These are phyloP conservation scores for Dasysyrphus albostriatus DNA, from an alignment of 2,888 invertebrate genomes.

Conservation along the genomic window DNA sequence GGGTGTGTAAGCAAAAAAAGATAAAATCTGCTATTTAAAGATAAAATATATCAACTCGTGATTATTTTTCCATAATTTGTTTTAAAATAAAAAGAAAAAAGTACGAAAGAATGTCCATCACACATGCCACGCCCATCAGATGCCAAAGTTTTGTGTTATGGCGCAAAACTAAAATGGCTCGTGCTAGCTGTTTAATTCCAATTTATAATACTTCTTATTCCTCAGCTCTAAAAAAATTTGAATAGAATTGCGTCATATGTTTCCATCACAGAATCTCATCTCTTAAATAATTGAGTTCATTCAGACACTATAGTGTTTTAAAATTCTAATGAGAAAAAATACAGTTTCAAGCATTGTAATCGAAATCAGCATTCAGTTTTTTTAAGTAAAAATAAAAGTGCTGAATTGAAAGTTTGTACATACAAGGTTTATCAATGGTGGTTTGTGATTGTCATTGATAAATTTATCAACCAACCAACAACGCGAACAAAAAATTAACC, in stretches of 20 bases:
- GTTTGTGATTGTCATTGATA: neutral
- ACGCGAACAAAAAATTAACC: neutral
- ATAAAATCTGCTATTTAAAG: neutral
- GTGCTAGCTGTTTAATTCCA: neutral
- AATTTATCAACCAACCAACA: too few relatives aligned
- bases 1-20: neutral
- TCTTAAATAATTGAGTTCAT: conserved; percentile 66
- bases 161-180: conserved; percentile 48
- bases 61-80: neutral
- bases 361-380: neutral
- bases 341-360: neutral
- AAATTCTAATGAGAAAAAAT: neutral
- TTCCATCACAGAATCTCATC: conserved; percentile 36
- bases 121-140: conserved; percentile 33
- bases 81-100: neutral
- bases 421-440: neutral
- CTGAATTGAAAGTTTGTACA: neutral
- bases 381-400: neutral
- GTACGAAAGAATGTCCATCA: neutral
- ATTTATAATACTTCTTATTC: conserved; percentile 10
- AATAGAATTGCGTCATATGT: conserved; percentile 56
- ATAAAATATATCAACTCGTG: neutral
- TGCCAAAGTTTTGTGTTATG: conserved; percentile 31
- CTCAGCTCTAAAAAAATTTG: neutral
- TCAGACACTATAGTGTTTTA: neutral